Base-by-base conservation (phyloP, 1,140 invertebrate genomes). In the Drosophila tani region DNA sequence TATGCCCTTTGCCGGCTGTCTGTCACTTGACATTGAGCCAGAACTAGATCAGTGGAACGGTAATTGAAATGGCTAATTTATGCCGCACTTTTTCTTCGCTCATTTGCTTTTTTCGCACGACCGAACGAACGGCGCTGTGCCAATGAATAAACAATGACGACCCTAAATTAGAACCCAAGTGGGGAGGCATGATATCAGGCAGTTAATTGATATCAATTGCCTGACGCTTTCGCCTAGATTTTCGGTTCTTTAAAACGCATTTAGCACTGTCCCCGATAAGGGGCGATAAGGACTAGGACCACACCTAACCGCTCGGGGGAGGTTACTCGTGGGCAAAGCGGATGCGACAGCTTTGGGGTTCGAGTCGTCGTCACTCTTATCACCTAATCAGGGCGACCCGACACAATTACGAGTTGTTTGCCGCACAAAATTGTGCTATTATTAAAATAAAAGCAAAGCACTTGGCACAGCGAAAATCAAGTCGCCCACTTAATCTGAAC, bases 181-280 rank as follows among this genome's bases (percentile, higher is more conserved):
- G 17, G 12, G 12, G 3, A 11, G 51, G 32, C 32, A 55, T 55
- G 32, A 55, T 55, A 55, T 55, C 19, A 40, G 53, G 19, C 53
- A 21, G 35, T 56, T 56, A 56, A 56, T 56, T 56, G 53, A 56
- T 56, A 56, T 56, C 53, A 56, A 56, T 56, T 56, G 53, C 35
- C n/a, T 40, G 19, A 40, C 53, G 53, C 35, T 11, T 56, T 40
- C 53, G 14, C 2, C 6, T n/a, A n/a, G 40, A 41, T 41, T 41
- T 41, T 41, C 15, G 40, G 40, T n/a, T 41, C 15, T 40, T 56
- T 40, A 24, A 56, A 56, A 14, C 53, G 53, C 53, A 56, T 56
- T 56, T 56, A 24, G 53, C 53, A 55, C 53, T 55, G 51, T 55
- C 32, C 32, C 51, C 51, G 51, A 55, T 38, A 55, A 55, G 51